phyloP scores from a whole-genome alignment of 2,797 vertebrate genomes.

The Myotis findleyi region DNA sequence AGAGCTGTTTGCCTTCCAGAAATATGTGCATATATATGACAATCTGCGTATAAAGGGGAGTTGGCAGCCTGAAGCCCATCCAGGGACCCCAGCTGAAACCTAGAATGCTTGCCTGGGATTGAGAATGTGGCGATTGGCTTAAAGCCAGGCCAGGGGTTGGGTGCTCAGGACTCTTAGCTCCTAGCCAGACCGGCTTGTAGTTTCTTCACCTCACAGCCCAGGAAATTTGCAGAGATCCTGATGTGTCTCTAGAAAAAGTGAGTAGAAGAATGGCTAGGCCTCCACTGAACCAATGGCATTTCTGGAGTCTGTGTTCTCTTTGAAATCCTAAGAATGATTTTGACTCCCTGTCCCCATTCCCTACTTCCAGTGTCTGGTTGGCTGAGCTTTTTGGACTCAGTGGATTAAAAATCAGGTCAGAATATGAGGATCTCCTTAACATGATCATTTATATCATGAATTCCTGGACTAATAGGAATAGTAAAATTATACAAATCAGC shows the following conservation, averaged over 20 bases:
- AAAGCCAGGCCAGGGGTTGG: background rate
- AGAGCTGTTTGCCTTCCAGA: background rate
- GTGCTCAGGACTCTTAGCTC: background rate
- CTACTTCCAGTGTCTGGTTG: background rate
- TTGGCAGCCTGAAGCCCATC: slow-evolving; percentile 7
- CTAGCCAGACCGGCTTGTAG: background rate
- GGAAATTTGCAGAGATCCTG: background rate
- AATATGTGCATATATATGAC: background rate
- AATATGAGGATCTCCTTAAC: slow-evolving; percentile 38
- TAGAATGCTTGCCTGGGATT: slow-evolving; percentile 36
- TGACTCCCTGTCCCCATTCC: background rate
- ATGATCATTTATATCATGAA: slow-evolving; percentile 24
- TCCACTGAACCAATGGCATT: background rate
- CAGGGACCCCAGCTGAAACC: background rate
- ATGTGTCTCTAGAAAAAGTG: background rate
- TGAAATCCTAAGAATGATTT: slow-evolving; percentile 18
- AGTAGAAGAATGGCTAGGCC: background rate
- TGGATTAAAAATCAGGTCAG: slow-evolving; percentile 48
- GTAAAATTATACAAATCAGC: slow-evolving; percentile 24
- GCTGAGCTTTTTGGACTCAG: background rate
- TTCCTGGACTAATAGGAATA: slow-evolving; percentile 21
- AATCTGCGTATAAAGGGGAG: background rate
- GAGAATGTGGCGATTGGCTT: background rate
- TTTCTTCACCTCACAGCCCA: slow-evolving; percentile 19
- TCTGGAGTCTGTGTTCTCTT: slow-evolving; percentile 40